phyloP scores from a whole-genome alignment of 2,113 vertebrate species.

The Vombatus ursinus region DNA sequence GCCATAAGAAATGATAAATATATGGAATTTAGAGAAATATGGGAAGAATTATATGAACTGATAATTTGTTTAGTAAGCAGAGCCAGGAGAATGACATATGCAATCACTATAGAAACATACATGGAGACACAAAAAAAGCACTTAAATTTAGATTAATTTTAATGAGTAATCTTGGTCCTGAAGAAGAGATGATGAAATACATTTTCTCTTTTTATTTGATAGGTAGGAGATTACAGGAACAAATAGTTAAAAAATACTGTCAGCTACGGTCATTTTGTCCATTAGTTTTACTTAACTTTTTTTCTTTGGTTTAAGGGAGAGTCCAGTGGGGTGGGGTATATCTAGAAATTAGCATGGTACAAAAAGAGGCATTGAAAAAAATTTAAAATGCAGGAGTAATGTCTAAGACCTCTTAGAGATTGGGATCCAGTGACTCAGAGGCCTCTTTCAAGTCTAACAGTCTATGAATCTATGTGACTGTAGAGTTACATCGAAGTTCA shows the following conservation, averaged over 20 bases:
- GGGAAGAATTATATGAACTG: not conserved
- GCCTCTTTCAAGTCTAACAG: not conserved
- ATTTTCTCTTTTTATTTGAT: not conserved
- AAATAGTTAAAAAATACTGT: not conserved
- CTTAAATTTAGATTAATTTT: not conserved
- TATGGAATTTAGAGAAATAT: not conserved
- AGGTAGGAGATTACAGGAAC: not conserved
- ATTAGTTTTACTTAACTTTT: not conserved
- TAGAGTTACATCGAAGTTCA: not conserved
- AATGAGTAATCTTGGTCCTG: not conserved
- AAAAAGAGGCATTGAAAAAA: not conserved
- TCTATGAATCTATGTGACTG: not conserved
- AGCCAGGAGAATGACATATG: not conserved
- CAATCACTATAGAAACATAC: not conserved
- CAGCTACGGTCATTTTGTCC: not conserved
- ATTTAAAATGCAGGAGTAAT: not conserved
- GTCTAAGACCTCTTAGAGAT: not conserved
- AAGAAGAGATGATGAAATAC: not conserved
- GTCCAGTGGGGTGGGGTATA: not conserved
- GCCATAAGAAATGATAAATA: not conserved
- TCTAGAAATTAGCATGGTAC: not conserved
- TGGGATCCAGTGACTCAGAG: not conserved
- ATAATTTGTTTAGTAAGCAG: not conserved
- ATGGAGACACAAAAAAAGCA: not conserved
- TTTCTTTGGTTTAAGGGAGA: not conserved